Evolutionary conservation across 1,140 invertebrate genomes (phyloP), one percentile per base, ranked within the genome.

Genomic region (Lordiphosa collinella): DNA sequence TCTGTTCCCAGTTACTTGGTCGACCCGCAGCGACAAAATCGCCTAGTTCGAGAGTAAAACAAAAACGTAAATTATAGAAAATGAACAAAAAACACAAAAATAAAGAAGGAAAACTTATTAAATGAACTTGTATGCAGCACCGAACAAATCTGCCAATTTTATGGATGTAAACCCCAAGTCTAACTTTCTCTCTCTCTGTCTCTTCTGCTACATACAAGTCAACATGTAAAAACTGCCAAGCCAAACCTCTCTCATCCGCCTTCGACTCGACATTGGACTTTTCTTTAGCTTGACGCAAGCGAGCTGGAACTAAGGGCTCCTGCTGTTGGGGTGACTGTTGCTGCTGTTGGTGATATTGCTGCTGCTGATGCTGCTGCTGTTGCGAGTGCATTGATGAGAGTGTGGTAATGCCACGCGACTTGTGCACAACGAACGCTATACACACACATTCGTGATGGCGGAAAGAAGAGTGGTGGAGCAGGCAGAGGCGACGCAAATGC

Each of bases 1-100:
- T 90, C 52, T 94, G 93, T 89, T 94, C 93, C 94, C 94, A 95
- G 89, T 95, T 94, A 73, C 94, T 96, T 34, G 95, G 95, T 86
- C 93, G 92, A 48, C 95, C 95, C 73, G 95, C 95, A 65, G 94
- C 92, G 84, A 91, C 85, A 90, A 90, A 90, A 90, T 92, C 82
- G 71, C 88, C 88, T 59, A 70, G 65, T 56, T 36, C 1, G 53
- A 54, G 41, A 46, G 32, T 10, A 22, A 12, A 47, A 7, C 11
- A 40, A 73, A 57, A 43, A 46, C 14, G n/a, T 34, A 53, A 38
- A 37, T 14, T 29, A 71, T 40, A 47, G 2, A 34, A 65, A 16
- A 14, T 32, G 41, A 14, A 52, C 52, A 55, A 46, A n/a, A 35
- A 4, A 40, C 50, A 36, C 12, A 2, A 49, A 64, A 29, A 35